A percentile compares a stretch with the other conserved stretches of the same genome.
These are phyloP conservation scores for Notospermus geniculatus DNA, from an alignment of 1,140 invertebrate species.

Conservation along the genomic window DNA sequence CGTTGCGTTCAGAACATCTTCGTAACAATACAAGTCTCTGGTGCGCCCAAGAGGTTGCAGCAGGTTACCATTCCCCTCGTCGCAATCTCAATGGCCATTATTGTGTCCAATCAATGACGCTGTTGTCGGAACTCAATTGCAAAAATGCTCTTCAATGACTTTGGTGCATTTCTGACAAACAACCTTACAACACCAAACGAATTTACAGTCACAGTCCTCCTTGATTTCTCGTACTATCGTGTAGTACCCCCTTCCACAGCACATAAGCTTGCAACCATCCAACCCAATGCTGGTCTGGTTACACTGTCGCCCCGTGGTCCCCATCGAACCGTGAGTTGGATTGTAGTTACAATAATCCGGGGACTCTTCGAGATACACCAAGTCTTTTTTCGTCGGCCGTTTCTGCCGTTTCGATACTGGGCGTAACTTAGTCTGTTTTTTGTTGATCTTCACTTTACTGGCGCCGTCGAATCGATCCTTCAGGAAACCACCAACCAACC, in stretches of 20 bases:
- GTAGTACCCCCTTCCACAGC: constrained; percentile 82
- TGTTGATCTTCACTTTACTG: constrained; percentile 64
- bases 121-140: constrained; percentile 66
- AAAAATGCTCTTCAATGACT: constrained; percentile 78
- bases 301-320: constrained; percentile 57
- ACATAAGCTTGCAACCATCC: constrained; percentile 60
- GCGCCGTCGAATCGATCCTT: constrained; percentile 81
- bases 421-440: constrained; percentile 36
- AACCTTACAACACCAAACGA: constrained; percentile 91
- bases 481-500: constrained; percentile 71
- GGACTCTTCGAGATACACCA: constrained; percentile 84
- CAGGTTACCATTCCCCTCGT: too few relatives aligned
- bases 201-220: constrained; percentile 89
- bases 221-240: constrained; percentile 79
- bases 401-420: constrained; percentile 52
- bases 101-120: too few relatives aligned
- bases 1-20: too few relatives aligned
- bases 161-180: constrained; percentile 81
- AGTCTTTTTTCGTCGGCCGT: constrained; percentile 80
- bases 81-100: too few relatives aligned
- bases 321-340: constrained; percentile 37
- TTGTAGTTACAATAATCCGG: constrained; percentile 82
- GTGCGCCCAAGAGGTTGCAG: too few relatives aligned
- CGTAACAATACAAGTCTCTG: too few relatives aligned
- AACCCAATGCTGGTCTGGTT: constrained; percentile 56